Percentiles rank a stretch among this genome's conserved stretches.
Conservation (phyloP, 2,888 invertebrate species). For the Cosmopolites sordidus region DNA sequence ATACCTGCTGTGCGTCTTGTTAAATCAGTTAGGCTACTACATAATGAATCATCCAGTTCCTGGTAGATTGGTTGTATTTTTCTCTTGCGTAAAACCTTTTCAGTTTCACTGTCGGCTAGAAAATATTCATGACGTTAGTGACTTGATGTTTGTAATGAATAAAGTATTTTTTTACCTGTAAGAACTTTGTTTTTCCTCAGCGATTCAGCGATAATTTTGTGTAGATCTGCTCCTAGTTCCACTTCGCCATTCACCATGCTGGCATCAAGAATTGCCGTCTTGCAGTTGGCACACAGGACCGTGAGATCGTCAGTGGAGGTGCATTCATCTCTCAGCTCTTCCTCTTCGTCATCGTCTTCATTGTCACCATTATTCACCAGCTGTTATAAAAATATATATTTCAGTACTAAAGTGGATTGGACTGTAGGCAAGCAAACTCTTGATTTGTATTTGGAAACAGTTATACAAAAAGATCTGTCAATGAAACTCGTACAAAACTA, state of each 20-base stretch:
- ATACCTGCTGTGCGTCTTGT: constrained; percentile 38
- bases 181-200: constrained; percentile 37
- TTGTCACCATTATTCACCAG: constrained; percentile 22
- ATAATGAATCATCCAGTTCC: constrained; percentile 42
- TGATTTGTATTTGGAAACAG: too few species aligned
- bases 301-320: constrained; percentile 40
- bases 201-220: constrained; percentile 39
- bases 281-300: constrained; percentile 37
- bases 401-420: too few species aligned
- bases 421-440: too few species aligned
- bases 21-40: constrained; percentile 40
- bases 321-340: constrained; percentile 31
- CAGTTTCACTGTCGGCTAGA: constrained; percentile 29
- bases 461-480: too few species aligned
- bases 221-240: constrained; percentile 38
- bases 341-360: constrained; percentile 29
- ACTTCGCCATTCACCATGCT: constrained; percentile 38
- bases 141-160: not conserved
- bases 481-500: too few species aligned
- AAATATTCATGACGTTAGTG: constrained; percentile 3
- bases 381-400: too few species aligned
- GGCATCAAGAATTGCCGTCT: constrained; percentile 35
- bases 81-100: constrained; percentile 33
- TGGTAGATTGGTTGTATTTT: constrained; percentile 39
- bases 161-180: constrained; percentile 13